Conservation (phyloP, 2,113 vertebrate species). For the Pelodiscus sinensis region DNA sequence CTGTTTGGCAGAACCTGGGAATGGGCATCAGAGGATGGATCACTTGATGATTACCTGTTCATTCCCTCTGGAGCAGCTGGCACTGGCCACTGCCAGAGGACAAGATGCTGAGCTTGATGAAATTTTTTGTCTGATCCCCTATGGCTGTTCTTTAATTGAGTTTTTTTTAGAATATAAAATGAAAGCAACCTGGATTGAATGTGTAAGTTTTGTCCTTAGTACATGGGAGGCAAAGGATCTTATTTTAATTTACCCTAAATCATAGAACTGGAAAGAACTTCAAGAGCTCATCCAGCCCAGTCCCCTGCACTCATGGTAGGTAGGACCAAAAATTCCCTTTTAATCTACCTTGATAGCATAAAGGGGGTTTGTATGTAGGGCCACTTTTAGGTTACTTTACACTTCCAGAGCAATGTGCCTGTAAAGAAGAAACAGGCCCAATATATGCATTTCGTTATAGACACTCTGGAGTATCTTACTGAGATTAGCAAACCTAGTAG, state of each 20-base stretch:
- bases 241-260: neutral
- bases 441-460: neutral
- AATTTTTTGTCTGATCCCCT: no score
- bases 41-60: no score
- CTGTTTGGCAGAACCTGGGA: no score
- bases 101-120: no score
- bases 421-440: neutral
- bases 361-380: constrained; percentile 17
- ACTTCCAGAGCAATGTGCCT: constrained; percentile 17
- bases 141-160: neutral
- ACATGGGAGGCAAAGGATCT: neutral
- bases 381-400: constrained; percentile 17
- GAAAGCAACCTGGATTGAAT: neutral
- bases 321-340: neutral
- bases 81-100: no score
- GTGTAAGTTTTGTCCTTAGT: neutral
- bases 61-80: no score
- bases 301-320: no score
- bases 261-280: no score
- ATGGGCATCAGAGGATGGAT: no score
- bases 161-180: neutral
- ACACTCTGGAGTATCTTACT: neutral
- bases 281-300: no score
- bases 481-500: neutral
- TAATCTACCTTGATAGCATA: constrained; percentile 36